Conservation (phyloP, 1,140 invertebrate species). For the Brachionus calyciflorus region DNA sequence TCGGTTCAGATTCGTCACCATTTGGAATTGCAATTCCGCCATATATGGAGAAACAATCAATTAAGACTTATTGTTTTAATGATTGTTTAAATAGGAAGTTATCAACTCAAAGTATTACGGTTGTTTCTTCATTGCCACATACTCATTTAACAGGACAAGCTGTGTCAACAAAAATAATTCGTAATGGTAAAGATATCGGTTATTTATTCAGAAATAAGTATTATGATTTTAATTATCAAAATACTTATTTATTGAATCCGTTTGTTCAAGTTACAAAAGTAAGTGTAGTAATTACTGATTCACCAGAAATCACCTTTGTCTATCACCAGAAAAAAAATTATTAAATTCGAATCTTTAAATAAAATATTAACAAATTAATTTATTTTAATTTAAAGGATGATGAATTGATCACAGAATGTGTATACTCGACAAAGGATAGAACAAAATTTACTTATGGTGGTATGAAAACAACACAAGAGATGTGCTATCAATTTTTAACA, state of each 20-base stretch:
- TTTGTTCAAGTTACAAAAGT: neutral
- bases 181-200: conserved; percentile 17
- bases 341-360: neutral
- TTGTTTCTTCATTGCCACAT: conserved; percentile 18
- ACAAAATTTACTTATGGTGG: conserved; percentile 23
- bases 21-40: conserved; percentile 33
- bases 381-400: conserved; percentile 36
- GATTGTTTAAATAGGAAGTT: conserved; percentile 5
- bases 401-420: conserved; percentile 29
- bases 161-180: conserved; percentile 34
- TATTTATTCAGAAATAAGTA: conserved; percentile 23
- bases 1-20: neutral
- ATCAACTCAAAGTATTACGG: neutral
- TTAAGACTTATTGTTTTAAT: neutral
- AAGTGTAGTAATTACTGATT: neutral
- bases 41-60: neutral
- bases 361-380: too few relatives aligned
- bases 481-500: conserved; percentile 38
- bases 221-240: conserved; percentile 46
- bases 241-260: neutral
- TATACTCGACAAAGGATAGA: neutral
- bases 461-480: conserved; percentile 29
- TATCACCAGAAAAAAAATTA: too few relatives aligned
- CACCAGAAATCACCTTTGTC: too few relatives aligned
- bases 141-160: conserved; percentile 17